A percentile compares a stretch with the other conserved stretches of the same genome.
These are phyloP conservation scores for Thelaira solivaga DNA, from an alignment of 2,888 invertebrate genomes.

Conservation along the genomic window DNA sequence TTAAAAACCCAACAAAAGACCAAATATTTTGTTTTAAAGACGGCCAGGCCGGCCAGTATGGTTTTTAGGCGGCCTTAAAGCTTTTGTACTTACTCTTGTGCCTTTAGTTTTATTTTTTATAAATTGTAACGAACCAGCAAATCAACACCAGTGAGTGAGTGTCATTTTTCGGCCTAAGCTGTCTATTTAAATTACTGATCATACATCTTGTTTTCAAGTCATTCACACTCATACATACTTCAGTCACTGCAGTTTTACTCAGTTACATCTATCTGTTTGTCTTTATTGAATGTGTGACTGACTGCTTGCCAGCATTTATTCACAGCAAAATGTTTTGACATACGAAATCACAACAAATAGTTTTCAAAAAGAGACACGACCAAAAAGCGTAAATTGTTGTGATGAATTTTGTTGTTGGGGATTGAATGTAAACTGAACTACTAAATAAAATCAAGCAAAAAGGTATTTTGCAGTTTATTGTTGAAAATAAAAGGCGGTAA, in stretches of 20 bases:
- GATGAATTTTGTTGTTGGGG: conserved; percentile 40
- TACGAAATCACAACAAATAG: conserved; percentile 59
- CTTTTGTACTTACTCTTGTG: conserved; percentile 1
- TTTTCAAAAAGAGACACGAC: conserved; percentile 52
- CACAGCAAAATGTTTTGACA: conserved; percentile 55
- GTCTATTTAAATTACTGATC: conserved; percentile 61
- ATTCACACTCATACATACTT: conserved; percentile 53
- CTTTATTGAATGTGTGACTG: too few species aligned
- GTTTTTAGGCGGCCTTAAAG: conserved; percentile 4
- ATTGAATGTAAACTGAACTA: conserved; percentile 33
- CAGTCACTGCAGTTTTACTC: conserved; percentile 11
- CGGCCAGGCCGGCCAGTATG: too few species aligned
- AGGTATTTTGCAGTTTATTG: background rate
- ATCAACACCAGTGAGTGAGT: conserved; percentile 56
- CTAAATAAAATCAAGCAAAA: conserved; percentile 13
- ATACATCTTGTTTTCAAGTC: conserved; percentile 61
- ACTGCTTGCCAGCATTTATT: conserved; percentile 24
- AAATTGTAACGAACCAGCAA: conserved; percentile 22
- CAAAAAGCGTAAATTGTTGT: conserved; percentile 42
- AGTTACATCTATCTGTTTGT: background rate
- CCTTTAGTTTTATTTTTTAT: too few species aligned
- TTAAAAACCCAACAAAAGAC: background rate
- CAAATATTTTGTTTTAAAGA: conserved; percentile 9
- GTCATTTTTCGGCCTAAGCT: conserved; percentile 60
- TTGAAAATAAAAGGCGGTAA: conserved; percentile 10